Base-by-base conservation (phyloP, 1,140 invertebrate genomes). In the Dryas iulia region DNA sequence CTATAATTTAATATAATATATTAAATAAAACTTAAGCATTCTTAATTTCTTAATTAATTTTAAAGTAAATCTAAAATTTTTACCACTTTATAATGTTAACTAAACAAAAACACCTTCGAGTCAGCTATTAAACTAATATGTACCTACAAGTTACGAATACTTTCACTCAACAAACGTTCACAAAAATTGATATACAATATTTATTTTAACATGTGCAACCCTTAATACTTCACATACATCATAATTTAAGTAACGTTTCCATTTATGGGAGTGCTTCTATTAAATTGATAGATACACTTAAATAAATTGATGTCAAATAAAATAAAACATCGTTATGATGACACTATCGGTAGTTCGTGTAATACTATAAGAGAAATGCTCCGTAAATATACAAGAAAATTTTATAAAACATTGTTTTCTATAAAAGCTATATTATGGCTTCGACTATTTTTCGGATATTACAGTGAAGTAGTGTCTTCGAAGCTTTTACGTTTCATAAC, bases 361-460 rank as follows among this genome's bases (percentile, higher is more conserved):
- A 3, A 47, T 47, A n/a, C n/a, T n/a, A 47, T 47, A 47, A 47
- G 2, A 47, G 1, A 47, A 21, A 47, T 47, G 39, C 21, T 47
- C 21, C 21, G 10, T 18, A 47, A 47, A 47, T 47, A 21, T 21
- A 47, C 39, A 21, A 47, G 39, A 47, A 47, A 18, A 47, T 11
- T 47, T 47, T 47, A 21, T 47, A 10, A 6, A 18, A 47, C 0
- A 21, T 11, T 64, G 12, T 64, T 64, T 31, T 56, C 61, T 10
- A 31, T 56, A 25, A 64, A 64, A 56, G 26, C 61, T 53, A 25
- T 64, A 18, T 33, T 64, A 52, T 33, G 53, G 26, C 10, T 64
- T n/a, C 30, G 63, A 28, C 10, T 66, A 11, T 30, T 59, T 23
- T 66, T 58, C 54, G 63, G 63, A n/a, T 66, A 30, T 59, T 59